Percentiles rank a stretch among this genome's conserved stretches.
Evolutionary conservation across 2,113 vertebrate species (phyloP).

Genomic region (Pelobates fuscus): DNA sequence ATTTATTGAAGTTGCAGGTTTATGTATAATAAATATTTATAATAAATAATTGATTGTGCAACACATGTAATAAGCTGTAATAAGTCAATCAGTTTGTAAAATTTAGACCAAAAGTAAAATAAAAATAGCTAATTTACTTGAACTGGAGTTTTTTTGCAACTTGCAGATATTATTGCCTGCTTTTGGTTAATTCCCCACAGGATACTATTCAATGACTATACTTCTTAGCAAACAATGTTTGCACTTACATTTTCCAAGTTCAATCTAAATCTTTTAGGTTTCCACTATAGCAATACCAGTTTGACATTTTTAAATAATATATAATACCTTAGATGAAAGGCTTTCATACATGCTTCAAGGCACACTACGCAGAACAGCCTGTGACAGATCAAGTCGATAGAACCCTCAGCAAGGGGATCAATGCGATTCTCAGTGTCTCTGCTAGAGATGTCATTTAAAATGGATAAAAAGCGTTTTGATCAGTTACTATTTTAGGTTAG

Average conservation of each 20-base stretch:
- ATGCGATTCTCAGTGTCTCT: slow-evolving; percentile 55
- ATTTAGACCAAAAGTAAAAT: too few species aligned
- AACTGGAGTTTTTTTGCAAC: too few species aligned
- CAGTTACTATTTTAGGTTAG: slow-evolving; percentile 49
- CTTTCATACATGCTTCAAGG: slow-evolving; percentile 60
- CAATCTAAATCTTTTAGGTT: slow-evolving; percentile 61
- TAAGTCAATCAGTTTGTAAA: too few species aligned
- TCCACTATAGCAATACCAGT: slow-evolving; percentile 54
- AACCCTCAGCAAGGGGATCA: slow-evolving; percentile 57
- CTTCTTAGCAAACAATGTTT: slow-evolving; percentile 51
- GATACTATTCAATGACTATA: too few species aligned
- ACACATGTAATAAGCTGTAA: too few species aligned
- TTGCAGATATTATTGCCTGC: too few species aligned
- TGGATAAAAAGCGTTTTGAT: slow-evolving; percentile 56
- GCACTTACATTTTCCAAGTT: slow-evolving; percentile 53
- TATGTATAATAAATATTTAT: too few species aligned
- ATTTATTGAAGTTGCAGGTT: too few species aligned
- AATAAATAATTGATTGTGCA: too few species aligned
- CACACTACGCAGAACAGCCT: slow-evolving; percentile 51
- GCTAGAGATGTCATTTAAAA: slow-evolving; percentile 66
- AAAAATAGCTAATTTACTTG: too few species aligned
- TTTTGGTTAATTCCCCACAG: too few species aligned
- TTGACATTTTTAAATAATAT: slow-evolving; percentile 78
- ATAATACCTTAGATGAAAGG: slow-evolving; percentile 63
- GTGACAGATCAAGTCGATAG: slow-evolving; percentile 59